A percentile compares a stretch with the other conserved stretches of the same genome.
Conservation (phyloP, 2,888 invertebrate genomes). For the Macrosiphum euphorbiae region DNA sequence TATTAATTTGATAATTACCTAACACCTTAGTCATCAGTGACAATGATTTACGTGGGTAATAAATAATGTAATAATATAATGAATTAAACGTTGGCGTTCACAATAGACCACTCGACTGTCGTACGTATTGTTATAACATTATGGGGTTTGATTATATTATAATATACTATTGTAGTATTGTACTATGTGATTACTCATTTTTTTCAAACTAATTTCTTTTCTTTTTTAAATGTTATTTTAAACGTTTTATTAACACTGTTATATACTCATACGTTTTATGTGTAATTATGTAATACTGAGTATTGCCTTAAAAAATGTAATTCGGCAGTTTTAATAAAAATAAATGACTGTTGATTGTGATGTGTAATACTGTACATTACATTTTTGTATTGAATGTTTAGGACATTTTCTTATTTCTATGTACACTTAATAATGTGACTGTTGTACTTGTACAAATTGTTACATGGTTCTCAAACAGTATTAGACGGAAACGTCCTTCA, state of each 20-base stretch:
- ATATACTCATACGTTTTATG: neutral
- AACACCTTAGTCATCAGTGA: neutral
- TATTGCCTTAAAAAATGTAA: neutral
- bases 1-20: neutral
- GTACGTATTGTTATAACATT: neutral
- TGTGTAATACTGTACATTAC: neutral
- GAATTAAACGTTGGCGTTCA: neutral
- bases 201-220: neutral
- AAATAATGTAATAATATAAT: neutral
- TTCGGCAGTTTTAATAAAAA: neutral
- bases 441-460: neutral
- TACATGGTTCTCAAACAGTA: neutral
- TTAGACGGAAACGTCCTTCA: neutral
- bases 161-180: neutral
- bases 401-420: neutral
- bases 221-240: neutral
- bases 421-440: neutral
- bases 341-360: neutral
- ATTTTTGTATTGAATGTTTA: neutral
- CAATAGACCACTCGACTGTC: neutral
- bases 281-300: neutral
- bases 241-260: neutral
- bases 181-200: neutral
- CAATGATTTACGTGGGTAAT: neutral
- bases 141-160: neutral